These are phyloP conservation scores for Syndactyla subalaris DNA, from an alignment of 2,797 vertebrate species.

Conservation along the genomic window DNA sequence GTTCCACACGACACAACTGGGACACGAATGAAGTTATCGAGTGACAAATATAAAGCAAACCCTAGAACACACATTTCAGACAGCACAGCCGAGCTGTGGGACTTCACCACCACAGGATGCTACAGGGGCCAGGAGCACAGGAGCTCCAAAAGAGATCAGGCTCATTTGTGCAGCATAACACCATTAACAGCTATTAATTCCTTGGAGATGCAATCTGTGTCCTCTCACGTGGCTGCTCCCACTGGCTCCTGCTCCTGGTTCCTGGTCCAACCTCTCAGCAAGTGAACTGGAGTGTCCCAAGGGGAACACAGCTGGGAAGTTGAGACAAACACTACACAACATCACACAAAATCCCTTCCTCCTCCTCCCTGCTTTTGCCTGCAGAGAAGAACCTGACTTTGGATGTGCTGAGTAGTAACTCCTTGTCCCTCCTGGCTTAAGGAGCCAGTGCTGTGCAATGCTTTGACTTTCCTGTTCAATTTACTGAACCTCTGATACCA, in stretches of 20 bases:
- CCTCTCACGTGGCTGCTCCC: not conserved
- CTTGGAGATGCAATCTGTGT: not conserved
- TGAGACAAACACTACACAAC: not conserved
- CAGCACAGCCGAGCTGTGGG: not conserved
- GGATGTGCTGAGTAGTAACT: not conserved
- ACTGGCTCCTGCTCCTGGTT: no score
- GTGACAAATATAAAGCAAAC: not conserved
- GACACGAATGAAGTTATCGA: accelerated
- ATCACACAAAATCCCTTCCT: not conserved
- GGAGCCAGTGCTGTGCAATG: not conserved
- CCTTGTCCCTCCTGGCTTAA: not conserved
- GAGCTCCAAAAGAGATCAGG: not conserved
- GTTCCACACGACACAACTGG: not conserved
- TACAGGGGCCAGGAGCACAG: not conserved
- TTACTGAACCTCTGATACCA: not conserved
- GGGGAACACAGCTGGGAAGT: not conserved
- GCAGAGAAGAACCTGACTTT: not conserved
- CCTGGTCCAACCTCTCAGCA: not conserved
- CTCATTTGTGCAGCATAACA: not conserved
- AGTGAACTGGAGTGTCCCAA: not conserved
- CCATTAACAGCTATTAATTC: not conserved
- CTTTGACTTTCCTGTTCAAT: not conserved
- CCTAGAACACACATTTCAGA: not conserved
- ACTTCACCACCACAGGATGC: not conserved
- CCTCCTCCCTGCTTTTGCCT: not conserved